phyloP scores from a whole-genome alignment of 1,140 invertebrate genomes.

The Aporrectodea caliginosa region DNA sequence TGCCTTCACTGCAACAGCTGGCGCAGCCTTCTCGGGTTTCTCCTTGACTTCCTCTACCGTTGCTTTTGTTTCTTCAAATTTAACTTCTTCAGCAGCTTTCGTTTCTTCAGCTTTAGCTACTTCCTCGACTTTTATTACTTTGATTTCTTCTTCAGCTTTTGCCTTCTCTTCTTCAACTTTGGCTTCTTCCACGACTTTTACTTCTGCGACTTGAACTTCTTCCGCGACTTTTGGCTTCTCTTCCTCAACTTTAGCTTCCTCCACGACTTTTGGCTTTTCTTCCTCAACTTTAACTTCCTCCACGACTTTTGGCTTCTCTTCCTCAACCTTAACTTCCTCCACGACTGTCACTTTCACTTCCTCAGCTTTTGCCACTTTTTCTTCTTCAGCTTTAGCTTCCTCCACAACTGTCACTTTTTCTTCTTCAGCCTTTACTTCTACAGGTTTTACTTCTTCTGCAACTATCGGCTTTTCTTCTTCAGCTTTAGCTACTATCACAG shows the following conservation, averaged over 20 bases:
- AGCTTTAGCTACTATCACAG: not conserved
- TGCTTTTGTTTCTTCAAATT: not conserved
- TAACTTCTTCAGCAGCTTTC: not conserved
- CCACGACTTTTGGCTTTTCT: not conserved
- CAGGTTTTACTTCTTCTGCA: slow-evolving; percentile 15
- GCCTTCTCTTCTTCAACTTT: not conserved
- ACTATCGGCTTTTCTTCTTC: slow-evolving; percentile 29
- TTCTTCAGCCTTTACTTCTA: not conserved
- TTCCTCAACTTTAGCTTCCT: not conserved
- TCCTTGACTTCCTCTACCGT: not conserved
- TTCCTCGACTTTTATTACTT: not conserved
- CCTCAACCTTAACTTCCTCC: not conserved
- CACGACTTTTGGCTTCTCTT: not conserved
- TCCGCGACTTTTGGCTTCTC: not conserved
- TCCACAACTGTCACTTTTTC: not conserved
- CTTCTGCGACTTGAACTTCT: not conserved
- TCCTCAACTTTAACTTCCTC: not conserved
- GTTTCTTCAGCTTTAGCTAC: not conserved
- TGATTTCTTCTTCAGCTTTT: not conserved
- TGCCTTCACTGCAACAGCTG: not conserved
- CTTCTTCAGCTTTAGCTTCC: not conserved
- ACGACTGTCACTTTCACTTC: not conserved
- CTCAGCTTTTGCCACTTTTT: slow-evolving; percentile 16
- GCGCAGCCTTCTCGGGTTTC: not conserved
- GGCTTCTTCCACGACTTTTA: not conserved